Conservation (phyloP, 2,797 vertebrate genomes). For the Pampus argenteus region DNA sequence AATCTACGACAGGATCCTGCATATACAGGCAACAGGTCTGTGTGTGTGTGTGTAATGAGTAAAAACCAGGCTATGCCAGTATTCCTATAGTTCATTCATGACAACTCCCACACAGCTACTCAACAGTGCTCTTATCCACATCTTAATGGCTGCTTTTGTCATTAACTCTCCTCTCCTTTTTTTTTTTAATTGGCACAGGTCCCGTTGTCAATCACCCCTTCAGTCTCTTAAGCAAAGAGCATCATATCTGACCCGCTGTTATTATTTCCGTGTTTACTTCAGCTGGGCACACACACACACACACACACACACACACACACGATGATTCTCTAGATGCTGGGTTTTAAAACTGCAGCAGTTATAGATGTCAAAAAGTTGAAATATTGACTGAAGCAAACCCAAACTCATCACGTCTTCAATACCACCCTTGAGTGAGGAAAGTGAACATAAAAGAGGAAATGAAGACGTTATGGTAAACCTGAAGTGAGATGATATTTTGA, state of each 20-base stretch:
- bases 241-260: conserved; percentile 34
- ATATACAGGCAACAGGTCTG: conserved; percentile 91
- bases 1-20: conserved; percentile 90
- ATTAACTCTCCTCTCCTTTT: conserved; percentile 18
- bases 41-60: conserved; percentile 45
- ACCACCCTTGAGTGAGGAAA: not conserved
- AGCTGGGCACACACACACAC: not conserved
- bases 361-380: conserved; percentile 7
- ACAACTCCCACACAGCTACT: conserved; percentile 57
- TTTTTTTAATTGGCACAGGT: conserved; percentile 17
- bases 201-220: conserved; percentile 31
- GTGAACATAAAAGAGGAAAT: conserved; percentile 18
- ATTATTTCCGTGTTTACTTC: conserved; percentile 58
- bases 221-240: conserved; percentile 33
- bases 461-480: conserved; percentile 12
- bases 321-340: not conserved
- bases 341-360: conserved; percentile 10
- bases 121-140: conserved; percentile 8
- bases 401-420: not conserved
- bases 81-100: conserved; percentile 33
- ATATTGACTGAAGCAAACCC: not conserved
- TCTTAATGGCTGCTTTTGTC: conserved; percentile 30
- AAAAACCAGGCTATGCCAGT: conserved; percentile 29
- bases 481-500: conserved; percentile 7
- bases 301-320: not conserved